These are phyloP conservation scores for Phytoseiulus persimilis DNA, from an alignment of 2,888 invertebrate species.

Conservation along the genomic window DNA sequence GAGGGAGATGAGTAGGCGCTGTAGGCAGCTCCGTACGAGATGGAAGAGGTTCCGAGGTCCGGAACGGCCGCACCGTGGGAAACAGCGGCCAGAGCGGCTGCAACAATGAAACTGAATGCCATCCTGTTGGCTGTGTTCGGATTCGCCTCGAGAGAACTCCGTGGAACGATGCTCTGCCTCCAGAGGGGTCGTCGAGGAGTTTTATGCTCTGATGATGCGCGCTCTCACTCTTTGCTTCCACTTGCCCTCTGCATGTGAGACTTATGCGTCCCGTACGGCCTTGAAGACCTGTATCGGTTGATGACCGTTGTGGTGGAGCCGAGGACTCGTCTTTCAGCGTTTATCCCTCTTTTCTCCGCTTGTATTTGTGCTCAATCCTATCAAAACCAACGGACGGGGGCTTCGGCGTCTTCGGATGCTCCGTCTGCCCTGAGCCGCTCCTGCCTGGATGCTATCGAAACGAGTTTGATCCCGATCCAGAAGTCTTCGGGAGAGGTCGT, in stretches of 20 bases:
- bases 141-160: not conserved
- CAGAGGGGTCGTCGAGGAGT: not conserved
- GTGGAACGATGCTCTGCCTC: not conserved
- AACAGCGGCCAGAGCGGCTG: not conserved
- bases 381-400: not conserved
- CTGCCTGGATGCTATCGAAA: not conserved
- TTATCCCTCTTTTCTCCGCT: not conserved
- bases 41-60: not conserved
- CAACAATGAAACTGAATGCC: not conserved
- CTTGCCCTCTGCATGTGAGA: not conserved
- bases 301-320: not conserved
- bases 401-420: not conserved
- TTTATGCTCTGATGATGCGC: not conserved
- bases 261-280: not conserved
- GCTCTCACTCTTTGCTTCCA: slow-evolving; percentile 8
- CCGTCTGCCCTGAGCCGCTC: not conserved
- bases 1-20: slow-evolving; percentile 15
- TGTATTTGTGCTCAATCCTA: not conserved
- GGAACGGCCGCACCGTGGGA: not conserved
- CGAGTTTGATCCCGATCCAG: not conserved
- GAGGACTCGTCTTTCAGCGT: not conserved
- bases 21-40: not conserved
- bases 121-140: not conserved
- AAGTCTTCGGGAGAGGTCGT: not conserved
- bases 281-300: slow-evolving; percentile 28